Evolutionary conservation across 2,797 vertebrate species (phyloP), one percentile per base, ranked within the genome.

Genomic region (Anniella stebbinsi): DNA sequence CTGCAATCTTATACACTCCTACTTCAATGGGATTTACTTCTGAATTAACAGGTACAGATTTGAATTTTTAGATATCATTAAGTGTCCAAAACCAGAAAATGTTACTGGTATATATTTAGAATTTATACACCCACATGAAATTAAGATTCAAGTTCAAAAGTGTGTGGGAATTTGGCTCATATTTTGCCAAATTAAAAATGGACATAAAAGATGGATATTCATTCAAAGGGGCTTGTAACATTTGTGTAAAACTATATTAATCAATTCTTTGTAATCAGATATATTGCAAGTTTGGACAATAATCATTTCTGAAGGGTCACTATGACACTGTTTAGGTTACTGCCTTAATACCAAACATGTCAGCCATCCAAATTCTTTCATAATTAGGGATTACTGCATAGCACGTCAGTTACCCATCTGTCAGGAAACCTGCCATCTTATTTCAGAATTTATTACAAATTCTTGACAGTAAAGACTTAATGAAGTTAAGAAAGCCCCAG

Each of bases 191-290:
- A 45, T 9, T 60, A 57, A 72, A 38, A 45, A 73, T 41, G 36
- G 18, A 45, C 67, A 60, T 72, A 73, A 88, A 96, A 82, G 51
- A 60, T 73, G 38, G 18, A 51, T n/a, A 28, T 45, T 51, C 18
- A 73, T 82, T 82, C 87, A 82, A 92, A 90, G 41, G 77, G 96
- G 92, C 96, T 80, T 67, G 51, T 81, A 86, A 76, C 89, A 70
- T 87, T 93, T 91, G 87, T 95, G 91, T 93, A 93, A 94, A 94
- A 82, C 90, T 72, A 76, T 89, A 94, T 95, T 95, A 94, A 91
- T 80, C 77, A 94, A 84, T 90, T 92, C 90, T 96, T 93, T 91
- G 88, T 80, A 94, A 92, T 33, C 5, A 90, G 91, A 92, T 90
- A 91, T 2, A 0, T 87, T 94, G 86, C 88, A 92, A 80, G 92